Base-by-base conservation (phyloP, 2,113 vertebrate genomes). In the Prunella himalayana region DNA sequence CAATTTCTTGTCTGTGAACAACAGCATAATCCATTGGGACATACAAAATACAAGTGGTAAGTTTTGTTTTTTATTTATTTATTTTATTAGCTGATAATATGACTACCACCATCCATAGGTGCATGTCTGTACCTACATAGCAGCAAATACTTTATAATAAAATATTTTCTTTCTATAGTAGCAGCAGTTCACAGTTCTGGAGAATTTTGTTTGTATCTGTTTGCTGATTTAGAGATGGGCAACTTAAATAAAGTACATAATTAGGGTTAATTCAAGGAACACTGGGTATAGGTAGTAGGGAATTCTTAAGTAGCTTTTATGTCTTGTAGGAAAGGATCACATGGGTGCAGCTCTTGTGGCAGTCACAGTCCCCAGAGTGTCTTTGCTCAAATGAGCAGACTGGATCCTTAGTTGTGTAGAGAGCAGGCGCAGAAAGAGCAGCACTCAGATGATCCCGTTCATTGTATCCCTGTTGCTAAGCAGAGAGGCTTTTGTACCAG, bases 381-480 rank as follows among this genome's bases (percentile, higher is more conserved):
- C 80, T 78, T 81, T 93, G 86, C 72, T 39, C 37, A 88, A 70
- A 72, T 51, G 75, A 77, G 44, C 82, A 88, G 68, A 20, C 72
- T 84, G 60, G 56, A 45, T 78, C 63, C 86, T 82, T 70, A 82
- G 49, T 30, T 86, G 69, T 22, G 69, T 3, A 17, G 77, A 79
- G 91, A 95, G 88, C 79, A 87, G 1, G 57, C 7, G 6, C 90
- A 90, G 69, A 60, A 78, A 64, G 86, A 60, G 80, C 6, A 59
- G 41, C 39, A 15, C 90, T 86, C 27, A 12, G 86, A 77, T 92
- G 77, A 90, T 94, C 71, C 72, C 18, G 20, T 63, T 94, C 80
- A 82, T 79, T 94, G 77, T 94, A 53, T 88, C 44, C 39, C 64
- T 86, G 96, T 97, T 97, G 94, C 96, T 96, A 96, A 94, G 92